phyloP scores from a whole-genome alignment of 2,888 invertebrate species.

The Pollenia angustigena region DNA sequence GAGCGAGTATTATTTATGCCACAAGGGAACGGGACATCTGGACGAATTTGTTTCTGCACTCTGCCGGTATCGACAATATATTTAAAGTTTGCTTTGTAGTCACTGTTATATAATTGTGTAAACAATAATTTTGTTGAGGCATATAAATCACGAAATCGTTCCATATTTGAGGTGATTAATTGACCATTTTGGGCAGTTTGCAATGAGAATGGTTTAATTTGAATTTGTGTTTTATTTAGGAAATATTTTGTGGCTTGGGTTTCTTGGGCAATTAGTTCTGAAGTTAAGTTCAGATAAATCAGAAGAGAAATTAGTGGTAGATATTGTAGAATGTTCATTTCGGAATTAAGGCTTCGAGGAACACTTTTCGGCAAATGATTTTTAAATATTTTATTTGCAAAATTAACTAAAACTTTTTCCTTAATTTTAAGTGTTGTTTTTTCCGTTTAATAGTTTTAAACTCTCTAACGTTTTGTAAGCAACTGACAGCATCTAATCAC shows the following conservation, averaged over 20 bases:
- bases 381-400: background rate
- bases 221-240: conserved; percentile 44
- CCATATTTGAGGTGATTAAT: conserved; percentile 76
- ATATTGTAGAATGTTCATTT: background rate
- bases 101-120: conserved; percentile 69
- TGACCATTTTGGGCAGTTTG: conserved; percentile 71
- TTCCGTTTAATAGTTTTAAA: conserved; percentile 8
- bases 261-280: background rate
- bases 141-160: conserved; percentile 76
- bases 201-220: conserved; percentile 44
- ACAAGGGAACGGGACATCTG: conserved; percentile 82
- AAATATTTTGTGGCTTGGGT: conserved; percentile 57
- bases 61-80: conserved; percentile 76
- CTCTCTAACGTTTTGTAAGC: conserved; percentile 40
- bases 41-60: conserved; percentile 78
- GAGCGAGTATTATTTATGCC: conserved; percentile 80
- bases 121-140: conserved; percentile 69
- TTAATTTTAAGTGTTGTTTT: background rate
- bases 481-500: conserved; percentile 35
- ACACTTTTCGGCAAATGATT: background rate
- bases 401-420: no score
- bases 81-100: conserved; percentile 70
- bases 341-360: background rate
- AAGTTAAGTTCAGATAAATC: background rate
- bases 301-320: background rate